phyloP scores from a whole-genome alignment of 2,888 invertebrate species.

The Dicycla oo region DNA sequence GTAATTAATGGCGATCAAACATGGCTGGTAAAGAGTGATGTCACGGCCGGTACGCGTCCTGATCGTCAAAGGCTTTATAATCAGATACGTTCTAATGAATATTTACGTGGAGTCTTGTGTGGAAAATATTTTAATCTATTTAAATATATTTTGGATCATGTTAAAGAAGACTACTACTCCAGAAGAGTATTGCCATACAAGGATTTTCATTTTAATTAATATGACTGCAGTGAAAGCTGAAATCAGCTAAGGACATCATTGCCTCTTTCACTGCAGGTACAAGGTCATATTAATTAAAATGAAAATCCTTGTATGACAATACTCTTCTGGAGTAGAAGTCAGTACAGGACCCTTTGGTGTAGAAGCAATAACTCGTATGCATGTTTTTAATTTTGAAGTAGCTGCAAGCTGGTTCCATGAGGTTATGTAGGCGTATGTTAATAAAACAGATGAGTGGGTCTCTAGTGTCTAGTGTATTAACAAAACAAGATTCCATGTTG shows the following conservation, averaged over 20 bases:
- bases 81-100: conserved; percentile 49
- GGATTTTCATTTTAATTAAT: conserved; percentile 11
- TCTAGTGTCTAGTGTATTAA: neutral
- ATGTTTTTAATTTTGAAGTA: conserved; percentile 15
- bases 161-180: neutral
- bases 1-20: conserved; percentile 66
- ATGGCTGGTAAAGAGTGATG: conserved; percentile 65
- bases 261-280: neutral
- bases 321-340: conserved; percentile 15
- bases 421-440: conserved; percentile 32
- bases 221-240: neutral
- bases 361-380: neutral
- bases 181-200: conserved; percentile 2
- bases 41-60: conserved; percentile 54
- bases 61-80: conserved; percentile 49
- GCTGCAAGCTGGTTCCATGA: conserved; percentile 7
- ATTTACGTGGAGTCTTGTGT: conserved; percentile 22
- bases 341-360: neutral
- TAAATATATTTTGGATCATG: conserved; percentile 6
- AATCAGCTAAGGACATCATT: too few species aligned
- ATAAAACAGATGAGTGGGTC: conserved; percentile 26
- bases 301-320: neutral
- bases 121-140: conserved; percentile 13
- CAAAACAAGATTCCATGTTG: conserved; percentile 36
- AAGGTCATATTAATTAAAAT: conserved; percentile 14